These are phyloP conservation scores for Caradrina clavipalpis DNA, from an alignment of 2,888 invertebrate species.

Conservation along the genomic window DNA sequence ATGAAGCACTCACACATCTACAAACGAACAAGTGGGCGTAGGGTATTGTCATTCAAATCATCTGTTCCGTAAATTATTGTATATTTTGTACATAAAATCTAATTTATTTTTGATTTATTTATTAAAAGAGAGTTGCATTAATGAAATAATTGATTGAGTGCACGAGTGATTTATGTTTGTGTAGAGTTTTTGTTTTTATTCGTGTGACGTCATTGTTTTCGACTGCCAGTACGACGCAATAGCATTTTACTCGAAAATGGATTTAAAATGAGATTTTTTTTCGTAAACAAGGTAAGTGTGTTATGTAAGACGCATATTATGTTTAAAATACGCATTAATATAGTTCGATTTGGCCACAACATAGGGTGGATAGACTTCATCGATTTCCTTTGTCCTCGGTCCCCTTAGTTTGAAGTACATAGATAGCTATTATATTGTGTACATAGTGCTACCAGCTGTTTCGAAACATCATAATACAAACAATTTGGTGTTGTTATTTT, in stretches of 20 bases:
- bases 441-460: constrained; percentile 78
- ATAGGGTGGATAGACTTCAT: constrained; percentile 74
- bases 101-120: constrained; percentile 82
- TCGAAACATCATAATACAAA: constrained; percentile 69
- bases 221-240: constrained; percentile 92
- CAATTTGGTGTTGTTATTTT: constrained; percentile 58
- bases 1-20: constrained; percentile 65
- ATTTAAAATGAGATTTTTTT: constrained; percentile 88
- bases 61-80: constrained; percentile 87
- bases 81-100: constrained; percentile 85
- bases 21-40: constrained; percentile 71
- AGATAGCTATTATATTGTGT: constrained; percentile 45
- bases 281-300: constrained; percentile 82
- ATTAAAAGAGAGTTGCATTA: constrained; percentile 74
- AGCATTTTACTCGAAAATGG: constrained; percentile 88
- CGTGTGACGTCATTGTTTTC: constrained; percentile 92
- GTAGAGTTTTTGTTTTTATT: constrained; percentile 79
- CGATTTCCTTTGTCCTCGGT: constrained; percentile 90
- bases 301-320: constrained; percentile 67
- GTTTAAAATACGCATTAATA: constrained; percentile 48
- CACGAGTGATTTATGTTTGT: constrained; percentile 78
- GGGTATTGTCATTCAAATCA: constrained; percentile 83
- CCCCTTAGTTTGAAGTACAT: constrained; percentile 62
- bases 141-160: constrained; percentile 70
- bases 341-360: constrained; percentile 54